These are phyloP conservation scores for Trissoscelio sp. DNA, from an alignment of 2,888 invertebrate species.

Conservation along the genomic window DNA sequence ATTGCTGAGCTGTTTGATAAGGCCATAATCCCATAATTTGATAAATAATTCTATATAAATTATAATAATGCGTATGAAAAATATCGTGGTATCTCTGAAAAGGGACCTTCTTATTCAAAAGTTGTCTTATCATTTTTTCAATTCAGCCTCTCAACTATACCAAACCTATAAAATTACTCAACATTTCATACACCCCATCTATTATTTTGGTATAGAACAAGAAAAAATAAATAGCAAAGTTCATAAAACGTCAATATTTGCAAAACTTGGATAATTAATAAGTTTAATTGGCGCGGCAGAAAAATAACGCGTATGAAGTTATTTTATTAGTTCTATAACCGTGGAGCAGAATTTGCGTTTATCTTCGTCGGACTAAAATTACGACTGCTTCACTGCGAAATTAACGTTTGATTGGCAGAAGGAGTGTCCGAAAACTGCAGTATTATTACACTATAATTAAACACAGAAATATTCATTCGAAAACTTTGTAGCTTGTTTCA, in stretches of 20 bases:
- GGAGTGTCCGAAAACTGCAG: not conserved
- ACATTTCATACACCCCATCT: no score
- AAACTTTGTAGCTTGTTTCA: no score
- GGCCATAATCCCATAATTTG: not conserved
- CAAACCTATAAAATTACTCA: no score
- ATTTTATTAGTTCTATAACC: not conserved
- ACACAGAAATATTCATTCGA: not conserved
- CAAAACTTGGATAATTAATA: not conserved
- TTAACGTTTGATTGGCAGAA: conserved; percentile 2
- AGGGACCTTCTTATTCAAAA: not conserved
- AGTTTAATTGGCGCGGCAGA: not conserved
- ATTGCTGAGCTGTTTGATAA: not conserved
- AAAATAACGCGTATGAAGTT: not conserved
- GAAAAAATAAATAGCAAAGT: no score
- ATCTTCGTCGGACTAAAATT: conserved; percentile 3
- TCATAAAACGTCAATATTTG: no score
- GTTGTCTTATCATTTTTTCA: not conserved
- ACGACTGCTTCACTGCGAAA: conserved; percentile 16
- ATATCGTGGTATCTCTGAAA: not conserved
- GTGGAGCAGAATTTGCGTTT: not conserved
- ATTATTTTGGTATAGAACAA: no score
- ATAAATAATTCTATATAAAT: not conserved
- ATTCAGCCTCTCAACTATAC: not conserved
- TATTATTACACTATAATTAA: not conserved
- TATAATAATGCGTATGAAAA: not conserved